phyloP scores from a whole-genome alignment of 2,888 invertebrate genomes.

The Nasonovia ribisnigri region DNA sequence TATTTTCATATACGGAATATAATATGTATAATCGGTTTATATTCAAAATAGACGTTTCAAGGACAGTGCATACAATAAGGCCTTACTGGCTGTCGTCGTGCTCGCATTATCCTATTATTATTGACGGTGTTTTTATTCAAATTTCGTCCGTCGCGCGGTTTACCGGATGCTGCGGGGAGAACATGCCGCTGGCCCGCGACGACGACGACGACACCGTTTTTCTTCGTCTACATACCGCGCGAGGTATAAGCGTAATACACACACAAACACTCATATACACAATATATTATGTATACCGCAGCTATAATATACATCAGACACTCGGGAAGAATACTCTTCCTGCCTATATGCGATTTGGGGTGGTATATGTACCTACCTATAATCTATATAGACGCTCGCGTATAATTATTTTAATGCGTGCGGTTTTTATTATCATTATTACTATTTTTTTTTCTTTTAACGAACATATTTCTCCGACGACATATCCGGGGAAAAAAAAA shows the following conservation, averaged over 20 bases:
- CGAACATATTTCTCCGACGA: not conserved
- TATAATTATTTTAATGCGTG: not conserved
- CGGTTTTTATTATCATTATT: not conserved
- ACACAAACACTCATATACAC: not conserved
- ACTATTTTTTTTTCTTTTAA: not conserved
- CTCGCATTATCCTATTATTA: constrained; percentile 64
- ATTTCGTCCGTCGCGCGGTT: constrained; percentile 62
- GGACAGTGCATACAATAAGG: constrained; percentile 57
- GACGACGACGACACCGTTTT: constrained; percentile 25
- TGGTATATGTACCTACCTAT: not conserved
- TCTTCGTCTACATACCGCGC: not conserved
- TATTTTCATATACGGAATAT: constrained; percentile 61
- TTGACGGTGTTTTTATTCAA: constrained; percentile 65
- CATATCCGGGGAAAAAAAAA: not conserved
- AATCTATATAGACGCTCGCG: not conserved
- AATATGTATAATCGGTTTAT: constrained; percentile 65
- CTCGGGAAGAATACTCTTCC: not conserved
- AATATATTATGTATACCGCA: not conserved
- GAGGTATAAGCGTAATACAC: not conserved
- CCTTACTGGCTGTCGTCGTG: constrained; percentile 61
- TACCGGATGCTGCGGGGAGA: constrained; percentile 62
- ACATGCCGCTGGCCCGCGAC: constrained; percentile 7
- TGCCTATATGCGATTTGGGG: not conserved
- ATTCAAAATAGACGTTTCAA: constrained; percentile 65
- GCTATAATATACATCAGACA: not conserved